Conservation (phyloP, 1,140 invertebrate species). For the Catajapyx aquilonaris region DNA sequence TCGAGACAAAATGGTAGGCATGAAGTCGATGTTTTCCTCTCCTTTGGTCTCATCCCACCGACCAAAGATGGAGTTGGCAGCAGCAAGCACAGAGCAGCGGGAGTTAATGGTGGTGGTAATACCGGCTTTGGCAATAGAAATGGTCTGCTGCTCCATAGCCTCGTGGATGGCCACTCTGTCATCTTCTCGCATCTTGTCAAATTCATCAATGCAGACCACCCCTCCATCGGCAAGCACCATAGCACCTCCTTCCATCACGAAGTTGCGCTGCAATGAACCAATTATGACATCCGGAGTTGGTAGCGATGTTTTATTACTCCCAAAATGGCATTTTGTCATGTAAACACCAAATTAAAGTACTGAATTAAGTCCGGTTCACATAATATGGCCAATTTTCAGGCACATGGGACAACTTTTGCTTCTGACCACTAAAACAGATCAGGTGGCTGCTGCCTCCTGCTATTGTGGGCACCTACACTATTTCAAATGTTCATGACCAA, state of each 20-base stretch:
- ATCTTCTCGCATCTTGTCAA: conserved; percentile 99
- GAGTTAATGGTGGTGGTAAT: conserved; percentile 98
- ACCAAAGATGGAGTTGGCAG: conserved; percentile 95
- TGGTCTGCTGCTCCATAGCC: conserved; percentile 99
- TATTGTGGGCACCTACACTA: no score
- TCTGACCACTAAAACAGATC: no score
- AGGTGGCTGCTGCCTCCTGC: no score
- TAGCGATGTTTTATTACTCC: no score
- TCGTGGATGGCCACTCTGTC: conserved; percentile 98
- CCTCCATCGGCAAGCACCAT: conserved; percentile 99
- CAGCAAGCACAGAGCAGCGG: conserved; percentile 91
- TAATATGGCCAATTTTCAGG: no score
- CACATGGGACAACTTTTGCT: no score
- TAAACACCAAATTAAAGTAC: no score
- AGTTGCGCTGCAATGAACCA: conserved; percentile 61
- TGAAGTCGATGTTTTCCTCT: conserved; percentile 98
- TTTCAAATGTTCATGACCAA: no score
- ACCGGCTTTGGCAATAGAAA: conserved; percentile 98
- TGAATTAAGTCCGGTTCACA: no score
- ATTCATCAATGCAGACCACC: conserved; percentile 98
- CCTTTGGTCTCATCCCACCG: conserved; percentile 97
- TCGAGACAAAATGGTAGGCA: conserved; percentile 98
- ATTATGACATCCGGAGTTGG: no score
- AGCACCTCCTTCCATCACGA: conserved; percentile 98
- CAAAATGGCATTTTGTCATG: no score